Conservation (phyloP, 2,888 invertebrate species). For the Stenodema calcarata region DNA sequence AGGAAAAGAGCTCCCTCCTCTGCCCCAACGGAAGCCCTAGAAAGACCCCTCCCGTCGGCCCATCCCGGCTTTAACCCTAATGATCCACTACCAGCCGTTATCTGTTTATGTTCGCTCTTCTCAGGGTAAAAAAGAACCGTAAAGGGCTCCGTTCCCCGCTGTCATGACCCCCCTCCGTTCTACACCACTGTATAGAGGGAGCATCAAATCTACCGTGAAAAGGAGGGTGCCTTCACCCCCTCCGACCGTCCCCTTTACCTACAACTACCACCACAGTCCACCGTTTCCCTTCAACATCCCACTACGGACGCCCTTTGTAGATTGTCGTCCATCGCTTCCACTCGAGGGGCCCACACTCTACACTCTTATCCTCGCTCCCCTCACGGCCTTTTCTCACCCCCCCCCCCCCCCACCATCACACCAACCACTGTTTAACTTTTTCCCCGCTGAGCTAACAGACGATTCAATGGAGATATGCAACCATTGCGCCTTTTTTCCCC, state of each 20-base stretch:
- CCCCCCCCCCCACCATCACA: neutral
- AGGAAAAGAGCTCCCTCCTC: neutral
- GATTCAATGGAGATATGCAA: slow-evolving; percentile 29
- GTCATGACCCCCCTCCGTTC: neutral
- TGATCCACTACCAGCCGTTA: slow-evolving; percentile 45
- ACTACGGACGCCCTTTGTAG: neutral
- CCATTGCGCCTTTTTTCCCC: neutral
- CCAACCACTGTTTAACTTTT: neutral
- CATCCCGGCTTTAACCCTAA: slow-evolving; percentile 17
- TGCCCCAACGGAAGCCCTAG: neutral
- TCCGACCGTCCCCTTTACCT: neutral
- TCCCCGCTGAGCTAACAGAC: slow-evolving; percentile 13
- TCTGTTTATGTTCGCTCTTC: slow-evolving; percentile 34
- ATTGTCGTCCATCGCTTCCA: neutral
- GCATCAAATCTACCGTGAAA: slow-evolving; percentile 36
- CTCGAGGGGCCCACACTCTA: neutral
- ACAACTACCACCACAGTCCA: neutral
- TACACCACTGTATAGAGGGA: neutral
- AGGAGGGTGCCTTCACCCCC: slow-evolving; percentile 1
- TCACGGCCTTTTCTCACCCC: neutral
- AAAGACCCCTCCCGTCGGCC: neutral
- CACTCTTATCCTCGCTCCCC: neutral
- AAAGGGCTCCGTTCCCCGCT: neutral
- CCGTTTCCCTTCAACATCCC: slow-evolving; percentile 1
- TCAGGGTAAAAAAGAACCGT: slow-evolving; percentile 9